These are phyloP conservation scores for Alligator mississippiensis DNA, from an alignment of 2,113 vertebrate species.

Conservation along the genomic window DNA sequence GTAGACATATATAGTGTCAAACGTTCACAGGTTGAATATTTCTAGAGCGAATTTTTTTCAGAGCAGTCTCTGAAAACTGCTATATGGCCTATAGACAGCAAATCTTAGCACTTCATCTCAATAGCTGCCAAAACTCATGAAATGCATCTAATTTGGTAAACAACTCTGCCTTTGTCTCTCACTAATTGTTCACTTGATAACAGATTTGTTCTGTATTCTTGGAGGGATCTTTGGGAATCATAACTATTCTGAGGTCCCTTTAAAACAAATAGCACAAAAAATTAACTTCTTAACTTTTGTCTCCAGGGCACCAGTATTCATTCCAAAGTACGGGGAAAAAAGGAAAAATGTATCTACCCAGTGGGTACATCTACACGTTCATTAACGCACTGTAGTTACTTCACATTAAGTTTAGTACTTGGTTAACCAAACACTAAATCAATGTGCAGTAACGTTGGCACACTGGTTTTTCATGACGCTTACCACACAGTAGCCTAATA, in stretches of 20 bases:
- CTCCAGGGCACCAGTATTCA: not conserved
- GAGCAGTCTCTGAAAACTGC: not conserved
- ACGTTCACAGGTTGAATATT: not conserved
- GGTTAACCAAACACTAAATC: too few species aligned
- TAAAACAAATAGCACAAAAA: not conserved
- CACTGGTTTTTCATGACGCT: too few species aligned
- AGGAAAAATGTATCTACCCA: constrained; percentile 40
- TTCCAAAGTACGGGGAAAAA: not conserved
- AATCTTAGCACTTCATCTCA: not conserved
- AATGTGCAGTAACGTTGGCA: too few species aligned
- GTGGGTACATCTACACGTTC: not conserved
- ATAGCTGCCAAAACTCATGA: not conserved
- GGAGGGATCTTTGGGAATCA: not conserved
- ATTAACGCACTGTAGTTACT: not conserved
- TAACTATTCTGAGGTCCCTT: accelerated
- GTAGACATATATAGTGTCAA: not conserved
- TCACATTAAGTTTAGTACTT: too few species aligned
- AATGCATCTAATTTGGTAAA: not conserved
- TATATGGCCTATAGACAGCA: not conserved
- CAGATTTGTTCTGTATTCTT: not conserved
- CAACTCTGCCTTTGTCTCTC: not conserved
- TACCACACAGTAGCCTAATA: too few species aligned
- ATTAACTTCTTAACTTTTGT: not conserved
- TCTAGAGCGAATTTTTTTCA: not conserved
- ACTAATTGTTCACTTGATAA: not conserved